Evolutionary conservation across 2,797 vertebrate species (phyloP), one percentile per base, ranked within the genome.

Genomic region (Poeciliopsis gracilis): DNA sequence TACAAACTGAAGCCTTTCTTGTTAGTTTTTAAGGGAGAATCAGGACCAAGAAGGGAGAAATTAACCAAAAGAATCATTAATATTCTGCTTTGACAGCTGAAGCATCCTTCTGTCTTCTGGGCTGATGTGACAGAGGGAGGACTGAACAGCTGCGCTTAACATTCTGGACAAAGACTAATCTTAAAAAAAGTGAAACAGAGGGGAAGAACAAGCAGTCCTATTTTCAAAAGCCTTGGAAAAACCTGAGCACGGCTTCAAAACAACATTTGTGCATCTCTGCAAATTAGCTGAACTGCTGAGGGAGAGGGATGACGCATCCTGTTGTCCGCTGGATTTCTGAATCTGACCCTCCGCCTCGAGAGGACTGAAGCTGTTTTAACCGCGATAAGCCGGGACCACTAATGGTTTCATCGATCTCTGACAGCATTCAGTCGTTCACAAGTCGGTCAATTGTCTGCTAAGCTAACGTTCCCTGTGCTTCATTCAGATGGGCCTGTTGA

Each of bases 11-110:
- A 55, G 30, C 25, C 49, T 73, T 66, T 41, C 18, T 55, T 71
- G 12, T 49, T 49, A 43, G 41, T 36, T 46, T 46, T 13, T 74
- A 63, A 72, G 28, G 11, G 66, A 55, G 33, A 18, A 72, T 38
- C 43, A 33, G 18, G 4, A 75, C 72, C 49, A 30, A 23, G 36
- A 45, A 76, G 36, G 28, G 3, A 7, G 3, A 71, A 43, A 45
- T 36, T 16, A 72, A 63, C 59, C 73, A 53, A 72, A 77, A 25
- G 16, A 80, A 51, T 25, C 30, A 55, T 73, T 53, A 79, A 69
- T 73, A 47, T 63, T 75, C 77, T 74, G 76, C 72, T 75, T 69
- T n/a, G 61, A 41, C 63, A 67, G 63, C 41, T 70, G 41, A 30
- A 70, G 41, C 12, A 80, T 75, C 36, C 73, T 78, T 46, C 69